Evolutionary conservation across 2,797 vertebrate genomes (phyloP).

Genomic region (Pseudotriccus pelzelni): DNA sequence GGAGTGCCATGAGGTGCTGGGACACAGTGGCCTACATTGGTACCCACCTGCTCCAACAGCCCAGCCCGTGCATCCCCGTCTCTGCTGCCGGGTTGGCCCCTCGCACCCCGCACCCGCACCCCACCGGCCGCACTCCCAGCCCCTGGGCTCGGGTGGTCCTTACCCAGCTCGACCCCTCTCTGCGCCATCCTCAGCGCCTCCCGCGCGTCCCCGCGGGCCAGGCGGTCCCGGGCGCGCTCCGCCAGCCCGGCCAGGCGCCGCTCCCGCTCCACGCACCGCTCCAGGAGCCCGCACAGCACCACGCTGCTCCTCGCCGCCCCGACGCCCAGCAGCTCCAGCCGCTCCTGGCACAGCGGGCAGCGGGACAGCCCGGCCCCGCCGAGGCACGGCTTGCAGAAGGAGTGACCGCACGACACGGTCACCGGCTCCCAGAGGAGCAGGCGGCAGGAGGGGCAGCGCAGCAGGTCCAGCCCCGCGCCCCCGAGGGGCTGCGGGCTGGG

Average conservation of each 20-base stretch:
- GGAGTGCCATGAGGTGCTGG: not conserved
- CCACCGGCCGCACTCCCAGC: rapidly evolving
- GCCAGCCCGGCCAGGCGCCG: not conserved
- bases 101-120: not conserved
- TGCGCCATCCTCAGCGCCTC: slow-evolving; percentile 77
- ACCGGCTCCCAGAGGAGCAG: slow-evolving; percentile 84
- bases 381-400: slow-evolving; percentile 84
- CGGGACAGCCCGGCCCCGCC: slow-evolving; percentile 65
- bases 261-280: slow-evolving; percentile 78
- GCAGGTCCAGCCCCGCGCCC: slow-evolving; percentile 71
- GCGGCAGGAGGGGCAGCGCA: slow-evolving; percentile 84
- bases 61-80: not conserved
- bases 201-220: not conserved
- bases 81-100: not conserved
- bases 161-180: slow-evolving; percentile 81
- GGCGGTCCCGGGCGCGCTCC: not conserved
- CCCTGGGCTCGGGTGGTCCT: not conserved
- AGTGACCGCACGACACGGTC: slow-evolving; percentile 87
- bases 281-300: slow-evolving; percentile 79
- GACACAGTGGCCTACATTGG: not conserved
- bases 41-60: not conserved
- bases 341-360: slow-evolving; percentile 82
- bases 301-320: slow-evolving; percentile 78
- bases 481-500: not conserved
- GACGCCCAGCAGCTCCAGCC: slow-evolving; percentile 73